These are phyloP conservation scores for Zhuqinia jingwanae DNA, from an alignment of 2,888 invertebrate species.

Conservation along the genomic window DNA sequence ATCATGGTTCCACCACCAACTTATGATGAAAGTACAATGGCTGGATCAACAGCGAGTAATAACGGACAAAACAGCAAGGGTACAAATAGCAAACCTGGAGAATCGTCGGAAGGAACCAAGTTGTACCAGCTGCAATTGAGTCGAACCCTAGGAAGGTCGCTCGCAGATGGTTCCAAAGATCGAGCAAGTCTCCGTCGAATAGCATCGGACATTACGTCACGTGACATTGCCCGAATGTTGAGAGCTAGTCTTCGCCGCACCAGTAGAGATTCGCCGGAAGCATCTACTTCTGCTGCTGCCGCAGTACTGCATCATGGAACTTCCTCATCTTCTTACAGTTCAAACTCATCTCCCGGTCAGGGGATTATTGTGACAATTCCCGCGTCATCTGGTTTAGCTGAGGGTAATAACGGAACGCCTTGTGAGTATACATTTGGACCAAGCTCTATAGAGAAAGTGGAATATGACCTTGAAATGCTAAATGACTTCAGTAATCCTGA, in stretches of 20 bases:
- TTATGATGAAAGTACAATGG: conserved; percentile 71
- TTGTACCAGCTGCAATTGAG: conserved; percentile 71
- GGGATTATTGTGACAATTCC: conserved; percentile 60
- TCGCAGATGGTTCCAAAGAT: conserved; percentile 72
- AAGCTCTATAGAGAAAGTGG: conserved; percentile 63
- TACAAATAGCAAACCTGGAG: neutral
- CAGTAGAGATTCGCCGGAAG: conserved; percentile 54
- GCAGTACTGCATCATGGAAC: conserved; percentile 10
- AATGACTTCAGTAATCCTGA: conserved; percentile 47
- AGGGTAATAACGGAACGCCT: conserved; percentile 22
- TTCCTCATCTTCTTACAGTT: conserved; percentile 45
- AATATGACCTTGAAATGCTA: conserved; percentile 66
- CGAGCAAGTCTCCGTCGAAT: conserved; percentile 75
- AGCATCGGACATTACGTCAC: conserved; percentile 77
- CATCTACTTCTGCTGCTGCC: conserved; percentile 49
- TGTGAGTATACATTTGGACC: conserved; percentile 64
- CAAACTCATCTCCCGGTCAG: conserved; percentile 59
- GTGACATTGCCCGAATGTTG: conserved; percentile 76
- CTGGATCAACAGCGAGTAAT: conserved; percentile 16
- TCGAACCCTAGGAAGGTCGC: conserved; percentile 72
- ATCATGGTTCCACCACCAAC: conserved; percentile 71
- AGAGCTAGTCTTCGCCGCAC: conserved; percentile 72
- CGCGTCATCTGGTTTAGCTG: neutral
- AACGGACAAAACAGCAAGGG: neutral
- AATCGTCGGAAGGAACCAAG: conserved; percentile 5